Conservation (phyloP, 2,113 vertebrate species). For the Uria aalge region DNA sequence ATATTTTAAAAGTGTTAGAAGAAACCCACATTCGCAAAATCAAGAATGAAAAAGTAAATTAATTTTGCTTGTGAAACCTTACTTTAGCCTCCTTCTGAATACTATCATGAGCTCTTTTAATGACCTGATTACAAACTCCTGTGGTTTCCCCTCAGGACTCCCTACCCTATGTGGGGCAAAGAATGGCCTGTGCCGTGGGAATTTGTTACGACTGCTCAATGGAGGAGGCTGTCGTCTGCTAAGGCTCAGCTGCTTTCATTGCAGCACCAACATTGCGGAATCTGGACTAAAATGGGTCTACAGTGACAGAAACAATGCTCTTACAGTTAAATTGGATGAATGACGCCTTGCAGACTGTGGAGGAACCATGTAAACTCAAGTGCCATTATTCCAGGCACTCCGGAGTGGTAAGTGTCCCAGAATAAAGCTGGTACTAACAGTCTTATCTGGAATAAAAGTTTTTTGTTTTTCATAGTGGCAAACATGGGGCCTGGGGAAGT, state of each 20-base stretch:
- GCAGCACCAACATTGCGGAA: background rate
- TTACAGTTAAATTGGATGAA: background rate
- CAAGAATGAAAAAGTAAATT: background rate
- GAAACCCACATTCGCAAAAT: background rate
- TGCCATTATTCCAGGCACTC: background rate
- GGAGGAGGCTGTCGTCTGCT: background rate
- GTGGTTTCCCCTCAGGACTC: background rate
- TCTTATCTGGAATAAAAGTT: background rate
- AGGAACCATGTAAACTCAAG: background rate
- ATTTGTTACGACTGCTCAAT: background rate
- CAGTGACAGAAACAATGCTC: background rate
- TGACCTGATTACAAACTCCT: background rate
- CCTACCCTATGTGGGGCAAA: background rate
- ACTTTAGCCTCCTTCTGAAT: background rate
- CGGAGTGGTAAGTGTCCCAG: background rate
- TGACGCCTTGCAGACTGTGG: background rate
- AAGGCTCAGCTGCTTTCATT: background rate
- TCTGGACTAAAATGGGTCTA: background rate
- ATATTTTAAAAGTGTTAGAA: background rate
- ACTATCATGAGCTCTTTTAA: background rate
- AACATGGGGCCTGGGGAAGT: background rate
- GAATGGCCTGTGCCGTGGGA: background rate
- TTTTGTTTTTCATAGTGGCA: background rate
- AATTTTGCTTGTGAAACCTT: background rate
- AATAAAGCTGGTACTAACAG: background rate